Evolutionary conservation across 2,113 vertebrate species (phyloP).

Genomic region (Onychostruthus taczanowskii): DNA sequence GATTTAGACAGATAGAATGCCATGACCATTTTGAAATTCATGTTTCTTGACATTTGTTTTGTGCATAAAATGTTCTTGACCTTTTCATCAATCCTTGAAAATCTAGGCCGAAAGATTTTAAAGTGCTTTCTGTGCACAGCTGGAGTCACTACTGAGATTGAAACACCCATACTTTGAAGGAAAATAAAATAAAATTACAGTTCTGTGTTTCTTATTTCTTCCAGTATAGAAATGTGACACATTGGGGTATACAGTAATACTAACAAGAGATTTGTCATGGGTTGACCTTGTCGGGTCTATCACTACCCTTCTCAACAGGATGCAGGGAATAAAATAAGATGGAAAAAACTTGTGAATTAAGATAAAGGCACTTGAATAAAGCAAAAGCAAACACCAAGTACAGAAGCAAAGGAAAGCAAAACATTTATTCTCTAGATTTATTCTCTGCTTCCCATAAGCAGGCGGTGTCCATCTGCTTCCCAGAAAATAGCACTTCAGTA

Average conservation of each 20-base stretch:
- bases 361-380: background rate
- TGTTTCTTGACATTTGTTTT: background rate
- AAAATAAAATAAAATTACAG: background rate
- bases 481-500: background rate
- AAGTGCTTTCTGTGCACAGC: background rate
- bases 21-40: background rate
- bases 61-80: background rate
- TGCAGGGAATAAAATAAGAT: background rate
- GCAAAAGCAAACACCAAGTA: background rate
- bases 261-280: background rate
- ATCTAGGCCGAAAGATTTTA: background rate
- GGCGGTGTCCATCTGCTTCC: background rate
- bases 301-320: background rate
- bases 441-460: background rate
- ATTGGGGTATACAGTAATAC: background rate
- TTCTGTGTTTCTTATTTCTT: background rate
- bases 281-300: background rate
- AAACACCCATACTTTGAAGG: background rate
- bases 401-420: background rate
- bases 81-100: background rate
- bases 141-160: background rate
- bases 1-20: background rate
- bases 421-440: background rate
- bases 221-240: background rate
- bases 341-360: background rate